These are phyloP conservation scores for Drosophila kuntzei DNA, from an alignment of 2,888 invertebrate genomes.

Conservation along the genomic window DNA sequence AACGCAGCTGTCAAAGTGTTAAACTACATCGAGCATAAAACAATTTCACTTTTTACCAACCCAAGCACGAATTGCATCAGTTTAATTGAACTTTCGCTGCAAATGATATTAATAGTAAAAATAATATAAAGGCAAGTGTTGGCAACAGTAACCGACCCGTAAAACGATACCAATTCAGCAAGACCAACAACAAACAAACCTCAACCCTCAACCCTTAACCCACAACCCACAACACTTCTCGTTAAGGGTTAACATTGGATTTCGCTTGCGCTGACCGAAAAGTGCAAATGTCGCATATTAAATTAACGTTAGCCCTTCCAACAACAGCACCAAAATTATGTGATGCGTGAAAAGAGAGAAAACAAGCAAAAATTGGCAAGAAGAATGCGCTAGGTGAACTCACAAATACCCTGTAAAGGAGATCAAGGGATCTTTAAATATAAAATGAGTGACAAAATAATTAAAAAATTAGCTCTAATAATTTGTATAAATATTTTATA, in stretches of 20 bases:
- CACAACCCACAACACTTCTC: neutral
- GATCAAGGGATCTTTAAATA: no score
- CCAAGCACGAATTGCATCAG: constrained; percentile 56
- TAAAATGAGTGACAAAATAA: no score
- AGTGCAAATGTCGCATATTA: constrained; percentile 81
- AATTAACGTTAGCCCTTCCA: constrained; percentile 62
- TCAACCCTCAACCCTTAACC: neutral
- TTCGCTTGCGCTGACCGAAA: constrained; percentile 56
- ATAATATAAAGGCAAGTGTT: constrained; percentile 13
- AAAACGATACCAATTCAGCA: constrained; percentile 31
- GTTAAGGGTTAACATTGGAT: constrained; percentile 27
- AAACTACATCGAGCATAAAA: constrained; percentile 29
- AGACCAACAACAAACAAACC: constrained; percentile 9
- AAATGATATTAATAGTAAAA: constrained; percentile 37
- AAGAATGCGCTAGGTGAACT: neutral
- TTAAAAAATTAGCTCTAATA: no score
- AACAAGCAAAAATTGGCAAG: constrained; percentile 20
- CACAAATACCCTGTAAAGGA: constrained; percentile 16
- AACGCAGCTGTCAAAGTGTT: constrained; percentile 22
- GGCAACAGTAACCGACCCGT: neutral
- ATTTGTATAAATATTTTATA: no score
- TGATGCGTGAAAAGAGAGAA: constrained; percentile 54
- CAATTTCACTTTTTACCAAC: constrained; percentile 39
- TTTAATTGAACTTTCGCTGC: constrained; percentile 63
- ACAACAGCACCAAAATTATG: constrained; percentile 48